Evolutionary conservation across 2,888 invertebrate species (phyloP).

Genomic region (Orthosia gothica): DNA sequence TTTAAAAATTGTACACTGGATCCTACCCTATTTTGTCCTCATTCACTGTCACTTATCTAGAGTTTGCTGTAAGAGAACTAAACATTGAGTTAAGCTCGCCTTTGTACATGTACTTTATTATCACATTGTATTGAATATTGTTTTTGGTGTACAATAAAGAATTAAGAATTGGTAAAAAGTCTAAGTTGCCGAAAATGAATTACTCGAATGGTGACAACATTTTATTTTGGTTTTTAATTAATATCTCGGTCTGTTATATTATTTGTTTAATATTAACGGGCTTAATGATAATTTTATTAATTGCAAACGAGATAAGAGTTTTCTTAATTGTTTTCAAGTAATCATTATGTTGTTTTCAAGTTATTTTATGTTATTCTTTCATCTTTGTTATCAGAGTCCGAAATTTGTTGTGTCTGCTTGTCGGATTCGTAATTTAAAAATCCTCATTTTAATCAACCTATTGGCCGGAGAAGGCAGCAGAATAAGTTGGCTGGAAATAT

Average conservation of each 20-base stretch:
- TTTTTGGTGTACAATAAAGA: no score
- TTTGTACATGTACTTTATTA: no score
- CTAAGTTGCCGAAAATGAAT: conserved; percentile 26
- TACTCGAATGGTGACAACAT: conserved; percentile 3
- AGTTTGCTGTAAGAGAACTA: no score
- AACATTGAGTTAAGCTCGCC: no score
- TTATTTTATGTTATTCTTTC: background rate
- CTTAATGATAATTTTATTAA: conserved; percentile 30
- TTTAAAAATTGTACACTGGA: no score
- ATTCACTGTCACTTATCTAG: no score
- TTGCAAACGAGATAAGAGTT: conserved; percentile 5
- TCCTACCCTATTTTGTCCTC: no score
- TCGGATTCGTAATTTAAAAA: background rate
- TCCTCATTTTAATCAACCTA: no score
- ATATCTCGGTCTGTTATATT: background rate
- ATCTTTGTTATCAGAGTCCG: background rate
- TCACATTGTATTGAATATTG: no score
- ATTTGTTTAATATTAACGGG: background rate
- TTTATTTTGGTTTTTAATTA: background rate
- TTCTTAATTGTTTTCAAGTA: conserved; percentile 8
- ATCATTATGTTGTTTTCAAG: background rate
- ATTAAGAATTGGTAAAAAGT: background rate
- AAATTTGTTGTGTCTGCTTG: no score
- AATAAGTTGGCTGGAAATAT: no score
- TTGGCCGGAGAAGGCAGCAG: no score